Evolutionary conservation across 2,888 invertebrate species (phyloP), one percentile per base, ranked within the genome.

Genomic region (Leptopilina syphax): DNA sequence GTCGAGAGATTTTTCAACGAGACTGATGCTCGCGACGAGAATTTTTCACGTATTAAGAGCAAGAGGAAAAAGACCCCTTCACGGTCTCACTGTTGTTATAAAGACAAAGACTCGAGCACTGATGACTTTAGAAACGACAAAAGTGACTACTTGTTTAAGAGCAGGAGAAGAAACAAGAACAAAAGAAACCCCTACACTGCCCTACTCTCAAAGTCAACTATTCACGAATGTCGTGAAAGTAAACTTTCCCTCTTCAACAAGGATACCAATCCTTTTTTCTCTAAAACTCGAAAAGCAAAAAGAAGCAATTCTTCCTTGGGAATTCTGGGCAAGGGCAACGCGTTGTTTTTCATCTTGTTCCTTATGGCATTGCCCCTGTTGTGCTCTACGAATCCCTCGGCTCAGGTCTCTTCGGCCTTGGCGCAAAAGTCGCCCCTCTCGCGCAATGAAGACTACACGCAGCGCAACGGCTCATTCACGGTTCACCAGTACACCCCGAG

Each of bases 341-440:
- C 85, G 24, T 79, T 89, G 60, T 81, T 91, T 79, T 86, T 91
- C 81, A 81, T 90, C 80, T 82, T 90, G 77, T 91, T 89, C 82
- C 87, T 91, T 77, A 84, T 91, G 83, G 88, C 89, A 65, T 85
- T 88, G 85, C 91, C 90, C 79, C 79, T 90, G 41, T 84, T 90
- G 13, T 88, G 88, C 84, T 86, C 88, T 81, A 87, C 87, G 68
- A 87, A 87, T 84, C 84, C 87, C 8, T 85, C 88, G 76, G 85
- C 82, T 44, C 87, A 86, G 54, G 81, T 88, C 60, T 77, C 85
- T 73, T 83, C 86, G 81, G 86, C 86, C 54, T 83, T 87, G 79
- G 87, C 87, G 47, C 87, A 87, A 65, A 85, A 87, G 76, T 84
- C 88, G 68, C 84, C 86, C 18, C 83, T 86, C 79, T 84, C 84